A percentile compares a stretch with the other conserved stretches of the same genome.
Evolutionary conservation across 2,888 invertebrate species (phyloP).

Genomic region (Heliconius ethilla): DNA sequence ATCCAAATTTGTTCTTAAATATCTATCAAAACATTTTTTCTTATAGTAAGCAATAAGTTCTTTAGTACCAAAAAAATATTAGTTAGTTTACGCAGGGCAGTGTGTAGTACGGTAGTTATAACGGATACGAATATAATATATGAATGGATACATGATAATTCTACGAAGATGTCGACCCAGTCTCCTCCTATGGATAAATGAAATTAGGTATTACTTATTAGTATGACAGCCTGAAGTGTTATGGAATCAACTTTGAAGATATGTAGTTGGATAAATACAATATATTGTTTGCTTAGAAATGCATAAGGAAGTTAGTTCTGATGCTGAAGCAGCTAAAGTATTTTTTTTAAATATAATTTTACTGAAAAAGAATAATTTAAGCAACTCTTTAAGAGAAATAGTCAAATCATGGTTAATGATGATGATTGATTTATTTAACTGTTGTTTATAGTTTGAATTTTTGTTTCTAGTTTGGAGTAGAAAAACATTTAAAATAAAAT

Average conservation of each 20-base stretch:
- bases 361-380: too few relatives aligned
- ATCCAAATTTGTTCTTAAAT: constrained; percentile 5
- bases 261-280: background rate
- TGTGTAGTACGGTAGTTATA: background rate
- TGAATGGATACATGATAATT: constrained; percentile 22
- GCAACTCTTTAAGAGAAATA: too few relatives aligned
- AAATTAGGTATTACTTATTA: background rate
- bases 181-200: constrained; percentile 39
- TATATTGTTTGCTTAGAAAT: too few relatives aligned
- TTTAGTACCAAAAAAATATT: background rate
- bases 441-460: background rate
- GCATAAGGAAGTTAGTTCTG: too few relatives aligned
- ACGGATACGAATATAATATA: constrained; percentile 5
- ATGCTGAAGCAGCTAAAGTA: too few relatives aligned
- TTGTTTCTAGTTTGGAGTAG: background rate
- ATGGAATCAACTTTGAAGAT: background rate
- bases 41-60: background rate
- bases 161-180: constrained; percentile 45
- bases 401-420: too few relatives aligned
- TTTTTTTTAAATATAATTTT: too few relatives aligned
- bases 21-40: background rate
- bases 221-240: background rate
- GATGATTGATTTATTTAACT: too few relatives aligned
- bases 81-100: background rate
- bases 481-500: too few relatives aligned